Percentiles rank a stretch among this genome's conserved stretches.
phyloP scores from a whole-genome alignment of 2,888 invertebrate species.

The Luperina testacea region DNA sequence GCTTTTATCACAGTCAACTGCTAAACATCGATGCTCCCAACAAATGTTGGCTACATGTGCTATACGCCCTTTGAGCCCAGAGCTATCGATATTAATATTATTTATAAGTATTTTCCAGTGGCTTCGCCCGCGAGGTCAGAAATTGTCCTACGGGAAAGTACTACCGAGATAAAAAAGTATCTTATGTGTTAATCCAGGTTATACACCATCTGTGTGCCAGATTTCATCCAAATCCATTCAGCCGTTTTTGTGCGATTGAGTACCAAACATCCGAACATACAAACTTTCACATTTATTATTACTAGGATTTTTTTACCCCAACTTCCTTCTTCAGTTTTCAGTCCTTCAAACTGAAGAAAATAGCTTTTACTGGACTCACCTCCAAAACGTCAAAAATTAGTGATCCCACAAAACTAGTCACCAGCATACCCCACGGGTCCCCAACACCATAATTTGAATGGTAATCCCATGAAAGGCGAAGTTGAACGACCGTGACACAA shows the following conservation, averaged over 20 bases:
- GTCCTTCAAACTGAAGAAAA: not conserved
- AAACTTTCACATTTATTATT: not conserved
- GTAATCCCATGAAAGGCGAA: slow-evolving; percentile 74
- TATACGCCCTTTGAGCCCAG: too few species aligned
- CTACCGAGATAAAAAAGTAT: too few species aligned
- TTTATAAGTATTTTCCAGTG: not conserved
- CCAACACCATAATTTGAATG: slow-evolving; percentile 46
- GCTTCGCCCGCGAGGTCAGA: too few species aligned
- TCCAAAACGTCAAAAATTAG: not conserved
- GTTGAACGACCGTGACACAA: slow-evolving; percentile 81
- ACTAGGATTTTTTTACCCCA: not conserved
- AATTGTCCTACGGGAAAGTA: too few species aligned
- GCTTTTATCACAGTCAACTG: too few species aligned
- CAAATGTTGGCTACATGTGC: not conserved
- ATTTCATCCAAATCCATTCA: too few species aligned
- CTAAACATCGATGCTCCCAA: too few species aligned
- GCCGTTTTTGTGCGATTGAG: too few species aligned
- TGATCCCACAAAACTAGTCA: not conserved
- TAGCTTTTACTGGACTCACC: not conserved
- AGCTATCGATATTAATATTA: not conserved
- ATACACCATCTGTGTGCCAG: too few species aligned
- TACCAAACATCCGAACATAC: too few species aligned
- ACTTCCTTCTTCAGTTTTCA: not conserved
- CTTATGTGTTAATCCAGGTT: too few species aligned
- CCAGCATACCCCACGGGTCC: slow-evolving; percentile 47